phyloP scores from a whole-genome alignment of 2,888 invertebrate species.

The Mimas tiliae region DNA sequence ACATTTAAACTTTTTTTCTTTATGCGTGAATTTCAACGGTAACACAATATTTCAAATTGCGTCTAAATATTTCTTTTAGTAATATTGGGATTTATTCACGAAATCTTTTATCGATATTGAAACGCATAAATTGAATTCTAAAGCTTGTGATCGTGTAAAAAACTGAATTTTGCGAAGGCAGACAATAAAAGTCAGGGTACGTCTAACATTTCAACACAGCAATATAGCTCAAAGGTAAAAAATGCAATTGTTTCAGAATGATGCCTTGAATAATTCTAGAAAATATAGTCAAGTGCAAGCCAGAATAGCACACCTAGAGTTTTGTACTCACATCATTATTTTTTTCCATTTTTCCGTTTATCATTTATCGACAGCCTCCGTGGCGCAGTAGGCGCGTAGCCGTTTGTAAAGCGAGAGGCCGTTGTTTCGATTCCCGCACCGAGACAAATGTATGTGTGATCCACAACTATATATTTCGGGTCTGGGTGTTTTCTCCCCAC shows the following conservation, averaged over 20 bases:
- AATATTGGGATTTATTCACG: not conserved
- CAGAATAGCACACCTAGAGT: too few species aligned
- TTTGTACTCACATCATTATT: too few species aligned
- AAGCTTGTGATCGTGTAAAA: not conserved
- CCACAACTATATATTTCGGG: too few species aligned
- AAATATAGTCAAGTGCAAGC: not conserved
- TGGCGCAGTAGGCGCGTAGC: too few species aligned
- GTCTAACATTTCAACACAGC: not conserved
- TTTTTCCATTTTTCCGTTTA: too few species aligned
- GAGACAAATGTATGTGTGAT: too few species aligned
- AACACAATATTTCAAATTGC: not conserved
- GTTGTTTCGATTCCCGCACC: too few species aligned
- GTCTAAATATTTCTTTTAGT: not conserved
- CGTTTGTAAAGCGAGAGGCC: too few species aligned
- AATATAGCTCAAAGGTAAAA: not conserved
- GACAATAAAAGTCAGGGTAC: not conserved
- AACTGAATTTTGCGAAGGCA: not conserved
- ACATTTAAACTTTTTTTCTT: too few species aligned
- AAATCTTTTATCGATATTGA: not conserved
- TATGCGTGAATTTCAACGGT: not conserved
- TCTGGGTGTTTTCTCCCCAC: too few species aligned
- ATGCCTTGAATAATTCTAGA: slow-evolving; percentile 11
- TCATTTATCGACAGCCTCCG: too few species aligned
- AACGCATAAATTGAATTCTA: not conserved
- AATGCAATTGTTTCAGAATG: slow-evolving; percentile 8